Evolutionary conservation across 1,140 invertebrate genomes (phyloP).

Genomic region (Drosophila bocki): DNA sequence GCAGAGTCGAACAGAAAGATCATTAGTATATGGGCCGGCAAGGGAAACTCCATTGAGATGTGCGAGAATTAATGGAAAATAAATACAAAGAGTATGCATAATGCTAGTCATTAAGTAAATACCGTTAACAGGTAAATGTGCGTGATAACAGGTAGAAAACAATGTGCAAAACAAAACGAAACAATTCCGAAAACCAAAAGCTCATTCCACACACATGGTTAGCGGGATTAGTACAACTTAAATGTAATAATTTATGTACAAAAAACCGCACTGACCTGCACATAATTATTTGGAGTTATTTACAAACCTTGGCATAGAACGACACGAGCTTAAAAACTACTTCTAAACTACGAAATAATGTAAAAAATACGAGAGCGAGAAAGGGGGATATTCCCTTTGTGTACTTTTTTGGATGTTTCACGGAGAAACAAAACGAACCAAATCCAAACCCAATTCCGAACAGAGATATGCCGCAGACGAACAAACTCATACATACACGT

Average conservation of each 20-base stretch:
- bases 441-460: slow-evolving; percentile 32
- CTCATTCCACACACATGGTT: slow-evolving; percentile 28
- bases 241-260: slow-evolving; percentile 41
- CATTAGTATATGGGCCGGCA: not conserved
- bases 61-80: slow-evolving; percentile 75
- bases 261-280: slow-evolving; percentile 64
- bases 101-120: slow-evolving; percentile 58
- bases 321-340: slow-evolving; percentile 48
- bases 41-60: slow-evolving; percentile 1
- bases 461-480: slow-evolving; percentile 11
- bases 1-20: not conserved
- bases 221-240: slow-evolving; percentile 35
- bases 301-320: slow-evolving; percentile 73
- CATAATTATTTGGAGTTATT: slow-evolving; percentile 50
- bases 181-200: slow-evolving; percentile 18
- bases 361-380: slow-evolving; percentile 8
- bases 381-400: not conserved
- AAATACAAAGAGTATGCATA: slow-evolving; percentile 54
- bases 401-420: slow-evolving; percentile 13
- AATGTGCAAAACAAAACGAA: slow-evolving; percentile 34
- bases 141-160: slow-evolving; percentile 31
- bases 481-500: slow-evolving; percentile 27
- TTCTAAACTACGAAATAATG: slow-evolving; percentile 47
- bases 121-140: slow-evolving; percentile 37
- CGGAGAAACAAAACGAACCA: slow-evolving; percentile 1